A percentile compares a stretch with the other conserved stretches of the same genome.
Conservation (phyloP, 2,113 vertebrate genomes). For the Pao palembangensis region DNA sequence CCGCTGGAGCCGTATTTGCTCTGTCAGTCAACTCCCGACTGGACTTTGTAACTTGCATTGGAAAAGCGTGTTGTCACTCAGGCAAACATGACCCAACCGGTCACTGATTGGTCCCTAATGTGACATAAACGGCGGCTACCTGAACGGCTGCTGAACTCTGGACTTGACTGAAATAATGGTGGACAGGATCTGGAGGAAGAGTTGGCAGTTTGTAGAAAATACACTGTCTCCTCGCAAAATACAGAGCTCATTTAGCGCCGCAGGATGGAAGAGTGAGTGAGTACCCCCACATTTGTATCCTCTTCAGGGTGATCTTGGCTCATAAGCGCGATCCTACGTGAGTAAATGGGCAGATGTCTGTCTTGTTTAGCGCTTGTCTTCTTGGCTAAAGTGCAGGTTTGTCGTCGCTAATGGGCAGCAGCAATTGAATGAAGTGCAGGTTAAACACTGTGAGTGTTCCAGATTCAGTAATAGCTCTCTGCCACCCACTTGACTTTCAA, state of each 20-base stretch:
- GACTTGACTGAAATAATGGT: conserved; percentile 65
- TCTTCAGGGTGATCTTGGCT: not conserved
- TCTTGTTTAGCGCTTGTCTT: not conserved
- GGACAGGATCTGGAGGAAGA: conserved; percentile 75
- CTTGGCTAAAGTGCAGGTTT: not conserved
- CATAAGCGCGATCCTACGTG: not conserved
- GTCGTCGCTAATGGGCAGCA: not conserved
- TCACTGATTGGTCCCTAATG: conserved; percentile 62
- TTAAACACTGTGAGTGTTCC: not conserved
- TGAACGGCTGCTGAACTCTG: conserved; percentile 69
- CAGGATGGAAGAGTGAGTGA: conserved; percentile 70
- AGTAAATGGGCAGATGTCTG: not conserved
- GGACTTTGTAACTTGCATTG: conserved; percentile 64
- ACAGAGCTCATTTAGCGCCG: conserved; percentile 16
- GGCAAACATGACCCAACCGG: conserved; percentile 55
- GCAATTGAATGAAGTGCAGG: conserved; percentile 4
- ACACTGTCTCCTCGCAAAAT: conserved; percentile 61
- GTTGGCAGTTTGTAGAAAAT: conserved; percentile 69
- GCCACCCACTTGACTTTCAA: not conserved
- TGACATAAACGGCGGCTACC: conserved; percentile 60
- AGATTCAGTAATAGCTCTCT: no score
- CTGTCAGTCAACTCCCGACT: conserved; percentile 29
- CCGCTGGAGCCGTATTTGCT: conserved; percentile 43
- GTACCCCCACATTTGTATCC: conserved; percentile 50
- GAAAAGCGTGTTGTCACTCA: conserved; percentile 35